Conservation (phyloP, 1,140 invertebrate genomes). For the Hydropsyche tenuis region DNA sequence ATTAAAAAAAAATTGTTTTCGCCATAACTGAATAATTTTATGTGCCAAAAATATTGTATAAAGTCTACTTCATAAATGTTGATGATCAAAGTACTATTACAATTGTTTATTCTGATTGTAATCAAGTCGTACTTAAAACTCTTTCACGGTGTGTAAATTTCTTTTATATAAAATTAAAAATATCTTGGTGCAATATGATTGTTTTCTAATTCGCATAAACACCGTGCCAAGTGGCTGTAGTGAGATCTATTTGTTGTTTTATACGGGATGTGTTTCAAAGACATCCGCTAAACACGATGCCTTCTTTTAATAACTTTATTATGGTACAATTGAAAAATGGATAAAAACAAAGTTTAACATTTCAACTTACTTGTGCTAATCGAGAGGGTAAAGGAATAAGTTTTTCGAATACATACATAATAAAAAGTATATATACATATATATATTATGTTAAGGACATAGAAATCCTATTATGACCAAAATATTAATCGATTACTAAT, state of each 20-base stretch:
- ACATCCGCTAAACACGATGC: constrained; percentile 14
- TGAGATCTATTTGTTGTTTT: constrained; percentile 4
- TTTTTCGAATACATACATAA: background rate
- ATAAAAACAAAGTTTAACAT: background rate
- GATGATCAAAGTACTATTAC: no score
- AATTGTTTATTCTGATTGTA: no score
- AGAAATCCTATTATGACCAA: constrained; percentile 30
- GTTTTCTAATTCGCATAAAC: background rate
- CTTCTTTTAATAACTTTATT: constrained; percentile 17
- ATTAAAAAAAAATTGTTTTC: background rate
- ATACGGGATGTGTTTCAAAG: background rate
- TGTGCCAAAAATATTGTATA: constrained; percentile 15
- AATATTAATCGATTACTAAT: constrained; percentile 28
- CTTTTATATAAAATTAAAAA: no score
- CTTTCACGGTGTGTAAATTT: no score
- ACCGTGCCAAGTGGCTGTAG: background rate
- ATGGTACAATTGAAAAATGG: constrained; percentile 24
- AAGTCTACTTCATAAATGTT: no score
- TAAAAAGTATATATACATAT: no score
- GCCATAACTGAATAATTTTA: constrained; percentile 22
- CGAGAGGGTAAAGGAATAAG: background rate
- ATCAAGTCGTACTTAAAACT: no score
- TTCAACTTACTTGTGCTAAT: background rate
- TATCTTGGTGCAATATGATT: no score
- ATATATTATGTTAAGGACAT: background rate